These are phyloP conservation scores for Hephaestus fuliginosus DNA, from an alignment of 2,797 vertebrate genomes.

Conservation along the genomic window DNA sequence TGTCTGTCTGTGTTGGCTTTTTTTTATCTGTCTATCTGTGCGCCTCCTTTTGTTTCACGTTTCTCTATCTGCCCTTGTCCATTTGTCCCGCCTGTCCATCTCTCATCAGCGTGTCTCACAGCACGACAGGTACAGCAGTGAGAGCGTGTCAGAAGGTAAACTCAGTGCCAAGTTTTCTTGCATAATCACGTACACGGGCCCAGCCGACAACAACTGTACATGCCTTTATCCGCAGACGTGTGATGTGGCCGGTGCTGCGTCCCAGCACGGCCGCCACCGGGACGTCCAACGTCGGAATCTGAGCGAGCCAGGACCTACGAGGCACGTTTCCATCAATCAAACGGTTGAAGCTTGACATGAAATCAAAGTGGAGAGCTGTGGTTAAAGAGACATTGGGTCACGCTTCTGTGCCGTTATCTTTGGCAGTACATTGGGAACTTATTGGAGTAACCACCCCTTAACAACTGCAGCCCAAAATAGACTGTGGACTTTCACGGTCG, in stretches of 20 bases:
- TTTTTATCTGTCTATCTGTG: constrained; percentile 22
- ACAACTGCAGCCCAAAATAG: constrained; percentile 81
- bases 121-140: constrained; percentile 20
- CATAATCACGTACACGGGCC: constrained; percentile 14
- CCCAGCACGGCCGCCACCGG: not conserved
- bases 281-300: constrained; percentile 30
- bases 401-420: constrained; percentile 72
- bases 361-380: constrained; percentile 54
- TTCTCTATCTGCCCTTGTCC: constrained; percentile 43
- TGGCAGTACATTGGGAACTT: constrained; percentile 80
- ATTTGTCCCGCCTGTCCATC: constrained; percentile 56
- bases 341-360: constrained; percentile 34
- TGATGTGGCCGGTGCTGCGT: not conserved
- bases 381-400: constrained; percentile 69
- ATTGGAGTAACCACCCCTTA: constrained; percentile 75
- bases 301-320: constrained; percentile 30
- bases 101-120: constrained; percentile 34
- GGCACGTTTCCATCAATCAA: constrained; percentile 54
- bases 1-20: constrained; percentile 38
- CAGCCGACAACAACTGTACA: constrained; percentile 44
- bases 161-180: constrained; percentile 13
- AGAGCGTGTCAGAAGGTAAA: constrained; percentile 22
- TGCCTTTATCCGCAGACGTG: constrained; percentile 27
- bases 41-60: constrained; percentile 37
- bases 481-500: constrained; percentile 69